Evolutionary conservation across 2,888 invertebrate species (phyloP).

Genomic region (Barypeithes pellucidus): DNA sequence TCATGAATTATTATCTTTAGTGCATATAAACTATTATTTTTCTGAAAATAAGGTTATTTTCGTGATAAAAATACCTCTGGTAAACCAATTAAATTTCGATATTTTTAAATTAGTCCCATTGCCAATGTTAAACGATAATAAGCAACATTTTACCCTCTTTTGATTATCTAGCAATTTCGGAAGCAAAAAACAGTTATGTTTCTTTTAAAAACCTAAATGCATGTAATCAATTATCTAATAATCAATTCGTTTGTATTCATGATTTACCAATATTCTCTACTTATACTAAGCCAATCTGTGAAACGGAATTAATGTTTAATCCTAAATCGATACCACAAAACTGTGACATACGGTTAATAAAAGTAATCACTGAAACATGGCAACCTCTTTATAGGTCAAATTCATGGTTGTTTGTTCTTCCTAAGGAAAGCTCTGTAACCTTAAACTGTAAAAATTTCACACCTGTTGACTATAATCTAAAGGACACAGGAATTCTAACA

Average conservation of each 20-base stretch:
- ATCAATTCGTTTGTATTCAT: not conserved
- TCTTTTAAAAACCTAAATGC: not conserved
- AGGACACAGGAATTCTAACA: not conserved
- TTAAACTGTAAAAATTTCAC: not conserved
- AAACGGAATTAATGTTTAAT: not conserved
- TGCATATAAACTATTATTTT: not conserved
- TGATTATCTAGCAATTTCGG: not conserved
- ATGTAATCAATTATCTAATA: not conserved
- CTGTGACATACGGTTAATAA: not conserved
- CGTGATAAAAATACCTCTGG: too few relatives aligned
- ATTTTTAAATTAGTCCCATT: slow-evolving; percentile 4
- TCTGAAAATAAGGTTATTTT: not conserved
- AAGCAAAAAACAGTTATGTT: not conserved
- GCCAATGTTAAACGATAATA: not conserved
- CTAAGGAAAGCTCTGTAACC: not conserved
- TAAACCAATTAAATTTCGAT: not conserved
- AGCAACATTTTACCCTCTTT: too few relatives aligned
- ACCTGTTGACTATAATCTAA: not conserved
- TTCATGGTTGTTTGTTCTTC: not conserved
- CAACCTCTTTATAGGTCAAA: not conserved
- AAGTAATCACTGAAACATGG: not conserved
- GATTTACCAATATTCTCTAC: not conserved
- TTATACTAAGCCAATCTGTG: not conserved
- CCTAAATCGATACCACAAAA: not conserved
- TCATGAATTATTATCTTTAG: too few relatives aligned